These are phyloP conservation scores for Ursus arctos DNA, from an alignment of 2,113 vertebrate species.

Conservation along the genomic window DNA sequence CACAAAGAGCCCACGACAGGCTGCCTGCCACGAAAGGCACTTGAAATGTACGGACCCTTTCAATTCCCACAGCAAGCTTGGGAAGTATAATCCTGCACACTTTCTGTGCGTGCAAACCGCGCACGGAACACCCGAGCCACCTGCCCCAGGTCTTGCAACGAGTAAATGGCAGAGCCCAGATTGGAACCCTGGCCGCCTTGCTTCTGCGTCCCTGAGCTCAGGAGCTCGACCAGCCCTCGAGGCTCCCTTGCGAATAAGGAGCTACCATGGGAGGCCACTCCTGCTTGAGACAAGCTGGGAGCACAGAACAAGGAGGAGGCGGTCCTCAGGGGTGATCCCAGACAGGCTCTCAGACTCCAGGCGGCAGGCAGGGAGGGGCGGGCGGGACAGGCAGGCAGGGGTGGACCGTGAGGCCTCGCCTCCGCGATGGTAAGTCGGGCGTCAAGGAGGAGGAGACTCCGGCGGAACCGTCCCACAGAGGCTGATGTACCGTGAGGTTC, in stretches of 20 bases:
- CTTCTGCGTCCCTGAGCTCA: background rate
- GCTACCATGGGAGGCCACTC: fast-evolving
- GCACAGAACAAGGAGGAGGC: background rate
- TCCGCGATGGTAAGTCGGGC: background rate
- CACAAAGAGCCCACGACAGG: fast-evolving
- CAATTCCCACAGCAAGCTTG: background rate
- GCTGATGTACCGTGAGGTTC: background rate
- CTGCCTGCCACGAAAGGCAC: fast-evolving
- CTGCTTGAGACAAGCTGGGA: background rate
- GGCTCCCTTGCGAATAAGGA: background rate
- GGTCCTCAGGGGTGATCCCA: background rate
- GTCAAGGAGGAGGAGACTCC: background rate
- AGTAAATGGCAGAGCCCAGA: background rate
- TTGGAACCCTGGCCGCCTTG: too few species aligned
- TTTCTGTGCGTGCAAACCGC: background rate
- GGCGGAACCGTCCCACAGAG: background rate
- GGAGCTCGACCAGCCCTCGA: fast-evolving
- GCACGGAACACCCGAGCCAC: fast-evolving
- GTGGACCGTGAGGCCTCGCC: background rate
- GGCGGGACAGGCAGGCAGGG: background rate
- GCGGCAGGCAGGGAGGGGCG: background rate
- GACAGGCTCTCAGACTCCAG: background rate
- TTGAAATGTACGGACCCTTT: fast-evolving
- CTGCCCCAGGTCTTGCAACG: background rate
- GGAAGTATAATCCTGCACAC: fast-evolving